Evolutionary conservation across 1,140 invertebrate genomes (phyloP), one percentile per base, ranked within the genome.

Genomic region (Tachypleus tridentatus): DNA sequence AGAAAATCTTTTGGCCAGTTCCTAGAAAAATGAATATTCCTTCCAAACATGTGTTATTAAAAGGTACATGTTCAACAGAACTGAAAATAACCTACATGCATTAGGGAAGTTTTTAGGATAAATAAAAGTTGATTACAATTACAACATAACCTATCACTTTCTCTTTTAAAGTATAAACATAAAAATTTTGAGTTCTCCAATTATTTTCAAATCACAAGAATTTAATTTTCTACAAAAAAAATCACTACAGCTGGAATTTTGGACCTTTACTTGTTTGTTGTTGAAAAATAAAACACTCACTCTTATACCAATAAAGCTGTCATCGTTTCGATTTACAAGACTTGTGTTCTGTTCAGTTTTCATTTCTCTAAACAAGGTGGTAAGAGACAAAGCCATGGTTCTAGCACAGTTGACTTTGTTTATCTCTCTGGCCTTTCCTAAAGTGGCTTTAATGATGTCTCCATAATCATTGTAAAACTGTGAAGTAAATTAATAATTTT

Each of bases 401-500:
- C 95, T 82, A 4, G 95, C 94, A 78, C 95, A 98, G 74, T 90
- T 89, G 1, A 94, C 87, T 81, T 97, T 98, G 79, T 97, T 97
- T 60, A 98, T 97, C 78, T 99, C 97, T 68, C 95, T 82, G 3
- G 93, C 91, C 80, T 98, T 98, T 62, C 91, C 89, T 69, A 99
- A 79, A 3, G 96, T 97, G 8, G 89, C 87, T 80, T 99, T 99
- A 62, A 99, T 97, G 62, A 99, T 99, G 77, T 99, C 97, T n/a
- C 97, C 97, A 81, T 97, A 99, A 77, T 98, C 93, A 76, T 96
- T 96, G 76, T 97, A 98, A 76, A 92, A 97, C 85, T 91, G 76
- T 58, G 77, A 76, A 67, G 72, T 77, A 67, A n/a, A 3, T 54
- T 29, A 29, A 29, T 29, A 29, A 29, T 29, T 50, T 57, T 57